phyloP scores from a whole-genome alignment of 2,888 invertebrate species.

The Cantharis nigra region DNA sequence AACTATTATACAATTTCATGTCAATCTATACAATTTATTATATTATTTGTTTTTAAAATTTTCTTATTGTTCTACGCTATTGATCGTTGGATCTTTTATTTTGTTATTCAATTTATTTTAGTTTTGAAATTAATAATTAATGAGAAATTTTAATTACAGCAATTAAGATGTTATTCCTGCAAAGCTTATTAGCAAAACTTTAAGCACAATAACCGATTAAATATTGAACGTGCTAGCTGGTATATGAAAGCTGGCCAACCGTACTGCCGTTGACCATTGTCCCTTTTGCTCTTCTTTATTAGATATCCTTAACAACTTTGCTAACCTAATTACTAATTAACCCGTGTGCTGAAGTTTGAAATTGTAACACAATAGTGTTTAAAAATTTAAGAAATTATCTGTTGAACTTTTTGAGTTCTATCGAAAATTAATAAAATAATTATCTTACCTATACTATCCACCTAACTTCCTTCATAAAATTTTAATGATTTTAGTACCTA shows the following conservation, averaged over 20 bases:
- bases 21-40: no score
- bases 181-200: not conserved
- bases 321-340: not conserved
- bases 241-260: not conserved
- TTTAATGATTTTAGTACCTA: no score
- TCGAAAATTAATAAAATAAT: not conserved
- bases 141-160: not conserved
- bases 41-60: not conserved
- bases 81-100: not conserved
- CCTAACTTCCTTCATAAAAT: not conserved
- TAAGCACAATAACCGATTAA: not conserved
- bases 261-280: not conserved
- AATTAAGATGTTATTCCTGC: not conserved
- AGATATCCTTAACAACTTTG: not conserved
- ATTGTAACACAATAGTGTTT: not conserved
- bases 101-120: not conserved
- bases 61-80: not conserved
- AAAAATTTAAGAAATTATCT: not conserved
- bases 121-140: not conserved
- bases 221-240: not conserved
- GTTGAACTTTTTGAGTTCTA: not conserved
- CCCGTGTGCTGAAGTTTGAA: not conserved
- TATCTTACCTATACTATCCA: not conserved
- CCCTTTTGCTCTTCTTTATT: not conserved
- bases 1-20: not conserved